These are phyloP conservation scores for Dendrolimus punctatus DNA, from an alignment of 1,140 invertebrate genomes.

Conservation along the genomic window DNA sequence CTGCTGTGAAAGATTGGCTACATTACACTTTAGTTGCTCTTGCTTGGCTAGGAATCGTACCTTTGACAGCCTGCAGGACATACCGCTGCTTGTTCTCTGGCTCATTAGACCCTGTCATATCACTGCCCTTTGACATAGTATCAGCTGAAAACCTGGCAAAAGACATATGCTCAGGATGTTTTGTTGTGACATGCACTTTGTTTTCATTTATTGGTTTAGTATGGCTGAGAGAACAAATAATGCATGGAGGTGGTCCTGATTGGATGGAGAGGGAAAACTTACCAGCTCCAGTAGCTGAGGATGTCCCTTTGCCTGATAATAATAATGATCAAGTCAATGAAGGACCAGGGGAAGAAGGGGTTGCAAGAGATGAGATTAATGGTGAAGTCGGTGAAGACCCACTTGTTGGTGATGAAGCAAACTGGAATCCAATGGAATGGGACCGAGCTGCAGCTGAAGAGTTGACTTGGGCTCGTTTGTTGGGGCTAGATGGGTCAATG, in stretches of 20 bases:
- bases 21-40: conserved; percentile 95
- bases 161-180: conserved; percentile 96
- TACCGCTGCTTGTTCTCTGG: conserved; percentile 94
- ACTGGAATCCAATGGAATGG: conserved; percentile 99
- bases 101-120: conserved; percentile 87
- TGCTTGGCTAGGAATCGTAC: conserved; percentile 98
- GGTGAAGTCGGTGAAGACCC: conserved; percentile 67
- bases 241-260: conserved; percentile 96
- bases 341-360: conserved; percentile 44
- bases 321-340: conserved; percentile 60
- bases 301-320: conserved; percentile 48
- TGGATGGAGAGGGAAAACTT: conserved; percentile 88
- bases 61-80: conserved; percentile 96
- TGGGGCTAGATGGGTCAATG: conserved; percentile 97
- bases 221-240: conserved; percentile 98
- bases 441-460: conserved; percentile 97
- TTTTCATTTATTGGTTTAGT: conserved; percentile 97
- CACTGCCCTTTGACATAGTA: conserved; percentile 92
- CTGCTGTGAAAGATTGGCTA: conserved; percentile 95
- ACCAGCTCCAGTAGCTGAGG: conserved; percentile 47
- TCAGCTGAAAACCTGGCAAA: conserved; percentile 94
- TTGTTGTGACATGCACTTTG: conserved; percentile 96
- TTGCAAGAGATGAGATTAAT: conserved; percentile 44
- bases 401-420: conserved; percentile 87
- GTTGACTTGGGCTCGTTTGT: conserved; percentile 96